Percentiles rank a stretch among this genome's conserved stretches.
Conservation (phyloP, 2,888 invertebrate species). For the Sicus ferrugineus region DNA sequence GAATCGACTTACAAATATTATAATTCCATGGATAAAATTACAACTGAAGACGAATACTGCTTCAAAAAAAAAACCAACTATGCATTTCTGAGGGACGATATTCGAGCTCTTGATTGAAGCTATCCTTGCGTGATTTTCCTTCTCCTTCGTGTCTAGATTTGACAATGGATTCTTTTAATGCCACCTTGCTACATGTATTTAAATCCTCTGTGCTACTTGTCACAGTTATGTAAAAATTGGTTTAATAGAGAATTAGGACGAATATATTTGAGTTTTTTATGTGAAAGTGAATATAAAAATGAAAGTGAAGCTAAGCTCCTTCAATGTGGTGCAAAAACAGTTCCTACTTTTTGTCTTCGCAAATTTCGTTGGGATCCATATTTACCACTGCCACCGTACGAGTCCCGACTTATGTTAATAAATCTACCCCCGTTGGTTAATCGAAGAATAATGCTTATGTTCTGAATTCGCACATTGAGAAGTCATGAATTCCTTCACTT, state of each 20-base stretch:
- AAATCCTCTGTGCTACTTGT: neutral
- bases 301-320: no score
- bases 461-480: no score
- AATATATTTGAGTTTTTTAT: no score
- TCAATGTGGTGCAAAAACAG: no score
- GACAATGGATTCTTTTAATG: neutral
- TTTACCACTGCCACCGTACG: no score
- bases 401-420: no score
- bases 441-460: no score
- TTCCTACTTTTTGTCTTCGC: no score
- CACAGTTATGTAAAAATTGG: neutral
- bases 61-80: neutral
- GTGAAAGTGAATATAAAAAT: no score
- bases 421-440: no score
- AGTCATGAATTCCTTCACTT: no score
- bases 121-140: neutral
- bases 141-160: neutral
- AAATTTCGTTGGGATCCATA: no score
- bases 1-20: neutral
- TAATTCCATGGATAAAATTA: neutral
- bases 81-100: neutral
- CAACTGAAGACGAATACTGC: neutral
- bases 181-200: neutral
- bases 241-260: neutral
- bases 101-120: neutral